A percentile compares a stretch with the other conserved stretches of the same genome.
Evolutionary conservation across 2,888 invertebrate genomes (phyloP).

Genomic region (Xanthorhoe designata): DNA sequence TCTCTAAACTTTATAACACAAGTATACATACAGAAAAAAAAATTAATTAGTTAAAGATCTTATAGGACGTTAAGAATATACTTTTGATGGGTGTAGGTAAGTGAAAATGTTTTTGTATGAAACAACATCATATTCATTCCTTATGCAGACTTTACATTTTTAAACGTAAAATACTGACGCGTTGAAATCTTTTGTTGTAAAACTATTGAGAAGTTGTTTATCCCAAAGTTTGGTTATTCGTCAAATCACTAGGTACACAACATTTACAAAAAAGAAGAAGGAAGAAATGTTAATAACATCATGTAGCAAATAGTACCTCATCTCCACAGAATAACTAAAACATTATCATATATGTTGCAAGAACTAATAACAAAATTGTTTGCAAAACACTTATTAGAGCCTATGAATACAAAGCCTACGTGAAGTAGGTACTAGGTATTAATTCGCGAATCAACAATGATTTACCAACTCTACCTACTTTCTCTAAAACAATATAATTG

Average conservation of each 20-base stretch:
- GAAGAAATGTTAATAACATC: too few relatives aligned
- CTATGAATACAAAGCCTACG: conserved; percentile 4
- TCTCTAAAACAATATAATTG: conserved; percentile 2
- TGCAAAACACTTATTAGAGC: conserved; percentile 11
- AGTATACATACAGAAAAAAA: background rate
- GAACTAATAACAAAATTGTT: conserved; percentile 3
- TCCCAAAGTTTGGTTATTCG: too few relatives aligned
- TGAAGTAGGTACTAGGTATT: conserved; percentile 17
- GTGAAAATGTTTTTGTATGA: too few relatives aligned
- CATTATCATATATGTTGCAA: background rate
- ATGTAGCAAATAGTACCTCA: background rate
- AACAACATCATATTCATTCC: too few relatives aligned
- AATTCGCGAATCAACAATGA: conserved; percentile 19
- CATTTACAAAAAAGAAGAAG: too few relatives aligned
- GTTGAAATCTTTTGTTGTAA: background rate
- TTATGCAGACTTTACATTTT: too few relatives aligned
- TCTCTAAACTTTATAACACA: background rate
- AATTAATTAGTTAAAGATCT: too few relatives aligned
- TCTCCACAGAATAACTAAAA: background rate
- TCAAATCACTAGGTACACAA: too few relatives aligned
- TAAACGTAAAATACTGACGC: background rate
- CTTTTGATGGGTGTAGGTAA: too few relatives aligned
- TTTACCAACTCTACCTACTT: conserved; percentile 17
- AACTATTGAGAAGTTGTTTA: background rate
- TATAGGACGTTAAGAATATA: too few relatives aligned